Base-by-base conservation (phyloP, 2,888 invertebrate genomes). In the Cantharis nigra region DNA sequence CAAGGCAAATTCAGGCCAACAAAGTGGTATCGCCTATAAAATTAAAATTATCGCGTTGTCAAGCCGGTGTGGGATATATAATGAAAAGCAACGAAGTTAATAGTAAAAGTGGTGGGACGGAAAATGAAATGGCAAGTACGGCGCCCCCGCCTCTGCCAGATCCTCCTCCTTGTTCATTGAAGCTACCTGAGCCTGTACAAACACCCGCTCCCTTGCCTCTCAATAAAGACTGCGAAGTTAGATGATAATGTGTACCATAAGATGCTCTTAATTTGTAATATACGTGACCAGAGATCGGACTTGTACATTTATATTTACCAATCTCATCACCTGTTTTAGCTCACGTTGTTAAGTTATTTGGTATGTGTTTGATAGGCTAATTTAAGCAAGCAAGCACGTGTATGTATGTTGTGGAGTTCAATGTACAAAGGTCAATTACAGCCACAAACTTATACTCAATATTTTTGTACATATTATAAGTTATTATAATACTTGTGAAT, bases 181-280 rank as follows among this genome's bases (percentile, higher is more conserved):
- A 81, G 71, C 81, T 82, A 72, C 83, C 82, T 33, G 81, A 83
- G 13, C 82, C 84, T 64, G 83, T 83, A 28, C 85, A 84, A 69
- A 78, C 84, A 18, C 83, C 86, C 70, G 87, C 90, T 82, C 88
- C 92, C 80, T 90, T 92, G 87, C 90, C 93, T 86, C 91, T 93
- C 85, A 94, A 92, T 88, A 94, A 95, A 91, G 95, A 94, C 91
- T 94, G 95, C 90, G 94, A 95, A 92, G 95, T 95, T 92, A 95
- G 95, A 92, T 95, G 95, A 96, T 95, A 94, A 89, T 87, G 87
- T 86, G 86, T 84, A 84, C 80, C 81, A 70, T 78, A 80, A 72
- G 70, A 63, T 74, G 69, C 72, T 76, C 72, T 77, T 82, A 83
- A 85, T 83, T 83, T 85, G 85, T 85, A 86, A 85, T 82, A 83